Percentiles rank a stretch among this genome's conserved stretches.
Conservation (phyloP, 2,113 vertebrate species). For the Microcebus lehilahytsara region DNA sequence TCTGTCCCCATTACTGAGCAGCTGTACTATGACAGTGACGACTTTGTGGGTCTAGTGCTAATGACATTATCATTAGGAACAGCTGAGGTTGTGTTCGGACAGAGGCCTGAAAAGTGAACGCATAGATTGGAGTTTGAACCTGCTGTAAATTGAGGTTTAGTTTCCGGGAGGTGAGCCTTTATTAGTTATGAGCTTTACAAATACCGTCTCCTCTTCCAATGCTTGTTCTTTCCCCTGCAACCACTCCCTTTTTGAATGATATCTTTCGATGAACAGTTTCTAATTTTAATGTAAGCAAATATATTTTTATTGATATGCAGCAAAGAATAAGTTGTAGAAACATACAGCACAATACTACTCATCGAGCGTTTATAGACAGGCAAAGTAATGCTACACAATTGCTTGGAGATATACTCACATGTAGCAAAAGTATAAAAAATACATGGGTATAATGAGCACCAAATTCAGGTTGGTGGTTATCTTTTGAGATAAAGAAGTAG, state of each 20-base stretch:
- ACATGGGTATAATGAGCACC: not conserved
- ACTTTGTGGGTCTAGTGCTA: not conserved
- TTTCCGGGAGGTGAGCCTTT: not conserved
- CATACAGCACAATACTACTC: not conserved
- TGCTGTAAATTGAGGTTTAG: not conserved
- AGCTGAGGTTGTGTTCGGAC: not conserved
- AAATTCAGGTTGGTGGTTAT: not conserved
- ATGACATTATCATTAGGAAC: not conserved
- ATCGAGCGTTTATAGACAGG: not conserved
- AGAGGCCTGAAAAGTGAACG: not conserved
- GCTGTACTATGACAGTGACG: not conserved
- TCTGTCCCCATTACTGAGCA: not conserved
- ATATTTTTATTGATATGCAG: not conserved
- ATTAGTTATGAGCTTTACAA: not conserved
- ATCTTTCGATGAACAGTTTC: slow-evolving; percentile 1
- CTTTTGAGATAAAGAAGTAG: not conserved
- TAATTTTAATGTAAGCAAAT: not conserved
- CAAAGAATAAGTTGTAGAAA: not conserved
- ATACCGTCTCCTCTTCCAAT: not conserved
- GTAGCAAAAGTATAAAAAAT: not conserved
- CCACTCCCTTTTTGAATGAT: not conserved
- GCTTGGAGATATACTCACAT: not conserved
- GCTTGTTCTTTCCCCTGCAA: not conserved
- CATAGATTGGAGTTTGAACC: not conserved
- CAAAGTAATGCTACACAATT: not conserved